Conservation (phyloP, 2,888 invertebrate genomes). For the Lamellibrachia satsuma region DNA sequence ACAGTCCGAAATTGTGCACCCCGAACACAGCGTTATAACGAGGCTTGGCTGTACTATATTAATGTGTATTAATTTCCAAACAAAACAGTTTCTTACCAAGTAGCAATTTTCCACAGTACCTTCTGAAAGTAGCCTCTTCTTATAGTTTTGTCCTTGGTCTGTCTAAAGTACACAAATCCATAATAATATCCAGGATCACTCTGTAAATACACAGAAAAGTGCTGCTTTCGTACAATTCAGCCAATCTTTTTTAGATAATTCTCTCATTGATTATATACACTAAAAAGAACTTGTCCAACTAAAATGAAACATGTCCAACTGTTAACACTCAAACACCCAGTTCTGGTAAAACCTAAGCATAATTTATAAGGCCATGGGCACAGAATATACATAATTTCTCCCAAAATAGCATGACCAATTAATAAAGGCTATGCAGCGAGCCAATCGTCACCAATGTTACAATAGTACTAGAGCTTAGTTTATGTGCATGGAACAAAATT, state of each 20-base stretch:
- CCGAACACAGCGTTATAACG: no score
- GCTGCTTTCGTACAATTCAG: background rate
- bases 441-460: no score
- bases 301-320: no score
- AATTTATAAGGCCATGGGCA: background rate
- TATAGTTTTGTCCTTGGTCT: constrained; percentile 72
- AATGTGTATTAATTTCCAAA: background rate
- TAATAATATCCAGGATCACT: constrained; percentile 79
- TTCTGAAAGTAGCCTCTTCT: constrained; percentile 99
- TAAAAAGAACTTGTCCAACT: no score
- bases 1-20: no score
- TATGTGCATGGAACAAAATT: background rate
- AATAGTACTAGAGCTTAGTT: no score
- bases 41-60: no score
- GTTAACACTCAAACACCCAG: no score
- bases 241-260: no score
- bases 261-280: no score
- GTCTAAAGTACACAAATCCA: constrained; percentile 98
- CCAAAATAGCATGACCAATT: background rate
- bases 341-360: no score
- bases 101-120: constrained; percentile 66
- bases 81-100: background rate
- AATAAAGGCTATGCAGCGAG: background rate
- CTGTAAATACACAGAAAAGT: constrained; percentile 33
- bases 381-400: background rate